Evolutionary conservation across 1,140 invertebrate genomes (phyloP).

Genomic region (Vanessa tameamea): DNA sequence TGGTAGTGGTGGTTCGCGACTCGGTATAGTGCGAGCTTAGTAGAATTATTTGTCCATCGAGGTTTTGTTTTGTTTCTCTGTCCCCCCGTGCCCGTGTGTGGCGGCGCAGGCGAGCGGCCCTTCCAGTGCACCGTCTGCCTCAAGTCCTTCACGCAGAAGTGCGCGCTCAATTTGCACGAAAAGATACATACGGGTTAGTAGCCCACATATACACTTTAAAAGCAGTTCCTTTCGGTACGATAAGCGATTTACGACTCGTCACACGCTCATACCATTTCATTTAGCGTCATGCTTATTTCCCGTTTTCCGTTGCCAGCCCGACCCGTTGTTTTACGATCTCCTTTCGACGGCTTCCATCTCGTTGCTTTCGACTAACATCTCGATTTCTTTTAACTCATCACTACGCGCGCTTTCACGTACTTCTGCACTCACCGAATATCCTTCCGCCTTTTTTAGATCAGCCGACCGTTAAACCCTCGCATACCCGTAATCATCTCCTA

Average conservation of each 20-base stretch:
- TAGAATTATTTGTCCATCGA: constrained; percentile 81
- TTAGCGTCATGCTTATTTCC: constrained; percentile 76
- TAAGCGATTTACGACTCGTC: constrained; percentile 62
- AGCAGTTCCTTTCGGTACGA: constrained; percentile 64
- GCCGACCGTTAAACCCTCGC: constrained; percentile 54
- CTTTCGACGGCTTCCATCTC: constrained; percentile 69
- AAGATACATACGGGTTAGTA: constrained; percentile 84
- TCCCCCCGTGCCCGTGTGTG: constrained; percentile 58
- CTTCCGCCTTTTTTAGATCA: constrained; percentile 52
- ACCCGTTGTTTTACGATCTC: constrained; percentile 71
- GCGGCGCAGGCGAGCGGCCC: constrained; percentile 83
- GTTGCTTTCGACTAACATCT: constrained; percentile 79
- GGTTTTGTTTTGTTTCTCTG: constrained; percentile 80
- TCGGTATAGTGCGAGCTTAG: constrained; percentile 45
- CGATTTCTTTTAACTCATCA: constrained; percentile 62
- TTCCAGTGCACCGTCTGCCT: constrained; percentile 85
- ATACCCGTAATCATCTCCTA: constrained; percentile 50
- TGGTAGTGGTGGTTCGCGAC: constrained; percentile 54
- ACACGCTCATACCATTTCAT: constrained; percentile 67
- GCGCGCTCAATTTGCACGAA: constrained; percentile 84
- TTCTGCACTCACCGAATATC: constrained; percentile 66
- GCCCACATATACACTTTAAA: constrained; percentile 76
- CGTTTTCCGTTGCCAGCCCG: constrained; percentile 76
- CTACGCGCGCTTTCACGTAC: constrained; percentile 68
- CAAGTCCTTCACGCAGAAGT: constrained; percentile 86